These are phyloP conservation scores for Ammodytes marinus DNA, from an alignment of 2,113 vertebrate genomes.

Conservation along the genomic window DNA sequence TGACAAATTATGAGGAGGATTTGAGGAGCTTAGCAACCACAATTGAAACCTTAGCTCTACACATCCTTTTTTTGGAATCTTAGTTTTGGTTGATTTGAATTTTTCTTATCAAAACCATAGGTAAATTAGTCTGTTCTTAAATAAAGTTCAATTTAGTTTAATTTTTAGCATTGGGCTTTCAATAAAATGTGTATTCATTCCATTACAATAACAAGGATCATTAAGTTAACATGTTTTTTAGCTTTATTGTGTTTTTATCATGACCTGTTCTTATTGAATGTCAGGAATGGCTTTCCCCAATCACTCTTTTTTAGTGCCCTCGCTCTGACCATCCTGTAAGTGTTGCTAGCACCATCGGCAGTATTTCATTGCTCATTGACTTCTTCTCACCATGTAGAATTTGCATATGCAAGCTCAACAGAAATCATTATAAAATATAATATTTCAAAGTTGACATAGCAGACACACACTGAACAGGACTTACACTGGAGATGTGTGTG, in stretches of 20 bases:
- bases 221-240: background rate
- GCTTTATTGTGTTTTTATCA: background rate
- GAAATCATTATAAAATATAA: too few species aligned
- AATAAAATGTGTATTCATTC: too few species aligned
- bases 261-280: background rate
- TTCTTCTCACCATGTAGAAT: background rate
- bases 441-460: background rate
- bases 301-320: background rate
- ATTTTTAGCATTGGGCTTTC: background rate
- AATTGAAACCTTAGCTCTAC: background rate
- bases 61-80: slow-evolving; percentile 21
- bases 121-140: background rate
- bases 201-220: background rate
- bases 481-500: slow-evolving; percentile 77
- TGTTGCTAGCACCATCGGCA: background rate
- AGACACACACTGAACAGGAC: slow-evolving; percentile 19
- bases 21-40: background rate
- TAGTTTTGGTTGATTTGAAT: background rate
- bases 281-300: background rate
- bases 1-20: background rate
- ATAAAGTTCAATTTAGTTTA: background rate
- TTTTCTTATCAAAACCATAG: background rate
- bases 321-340: background rate
- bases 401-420: background rate
- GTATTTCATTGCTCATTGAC: background rate